These are phyloP conservation scores for Dendrocincla fuliginosa DNA, from an alignment of 2,797 vertebrate genomes.

Conservation along the genomic window DNA sequence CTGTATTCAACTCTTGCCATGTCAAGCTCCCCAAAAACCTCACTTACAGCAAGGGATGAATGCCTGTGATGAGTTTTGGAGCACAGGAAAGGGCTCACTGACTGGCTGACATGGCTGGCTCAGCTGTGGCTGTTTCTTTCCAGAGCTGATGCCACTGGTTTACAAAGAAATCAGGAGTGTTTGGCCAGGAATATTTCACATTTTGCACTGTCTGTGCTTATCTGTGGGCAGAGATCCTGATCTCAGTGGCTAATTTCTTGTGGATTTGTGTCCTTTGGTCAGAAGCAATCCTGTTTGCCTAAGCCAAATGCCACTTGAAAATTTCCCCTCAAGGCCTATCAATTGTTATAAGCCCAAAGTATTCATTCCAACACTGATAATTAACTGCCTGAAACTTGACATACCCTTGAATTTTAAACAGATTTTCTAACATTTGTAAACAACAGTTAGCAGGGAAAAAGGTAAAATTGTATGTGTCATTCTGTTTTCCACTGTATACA, in stretches of 20 bases:
- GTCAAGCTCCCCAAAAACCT: not conserved
- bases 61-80: not conserved
- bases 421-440: constrained; percentile 55
- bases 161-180: not conserved
- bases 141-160: not conserved
- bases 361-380: constrained; percentile 14
- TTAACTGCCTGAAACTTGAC: constrained; percentile 48
- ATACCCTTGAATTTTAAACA: constrained; percentile 32
- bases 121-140: not conserved
- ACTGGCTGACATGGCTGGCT: not conserved
- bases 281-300: not conserved
- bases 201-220: not conserved
- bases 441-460: constrained; percentile 58
- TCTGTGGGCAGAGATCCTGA: not conserved
- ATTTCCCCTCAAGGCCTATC: not conserved
- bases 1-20: not conserved
- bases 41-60: fast-evolving
- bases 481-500: constrained; percentile 50
- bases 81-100: not conserved
- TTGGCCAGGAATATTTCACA: fast-evolving
- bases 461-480: constrained; percentile 52
- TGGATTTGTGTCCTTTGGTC: not conserved
- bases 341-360: not conserved
- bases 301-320: not conserved
- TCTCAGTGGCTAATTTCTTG: not conserved